Conservation (phyloP, 2,888 invertebrate species). For the Plebejus argus region DNA sequence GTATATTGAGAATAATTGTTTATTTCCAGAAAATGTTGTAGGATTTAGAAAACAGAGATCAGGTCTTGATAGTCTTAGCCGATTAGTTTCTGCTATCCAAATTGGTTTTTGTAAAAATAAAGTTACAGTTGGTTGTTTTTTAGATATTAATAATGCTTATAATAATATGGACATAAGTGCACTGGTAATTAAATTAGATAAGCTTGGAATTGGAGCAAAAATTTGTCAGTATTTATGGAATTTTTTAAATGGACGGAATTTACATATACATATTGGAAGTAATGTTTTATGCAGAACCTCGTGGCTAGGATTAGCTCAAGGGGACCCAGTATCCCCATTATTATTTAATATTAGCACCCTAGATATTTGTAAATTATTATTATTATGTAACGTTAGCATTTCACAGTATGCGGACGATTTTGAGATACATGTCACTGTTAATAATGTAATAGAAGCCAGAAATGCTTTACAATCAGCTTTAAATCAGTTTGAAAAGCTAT, state of each 20-base stretch:
- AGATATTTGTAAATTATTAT: conserved; percentile 29
- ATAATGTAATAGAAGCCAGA: neutral
- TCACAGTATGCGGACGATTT: conserved; percentile 39
- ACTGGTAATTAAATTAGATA: conserved; percentile 30
- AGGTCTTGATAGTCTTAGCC: neutral
- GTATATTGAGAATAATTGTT: too few relatives aligned
- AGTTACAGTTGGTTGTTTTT: conserved; percentile 34
- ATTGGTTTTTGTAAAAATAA: conserved; percentile 35
- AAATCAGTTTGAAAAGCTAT: conserved; percentile 4
- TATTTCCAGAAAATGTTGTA: too few relatives aligned
- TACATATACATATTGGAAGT: conserved; percentile 10
- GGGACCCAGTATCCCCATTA: conserved; percentile 32
- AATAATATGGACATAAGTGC: conserved; percentile 27
- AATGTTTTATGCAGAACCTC: neutral
- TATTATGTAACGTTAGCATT: conserved; percentile 24
- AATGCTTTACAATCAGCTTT: conserved; percentile 33
- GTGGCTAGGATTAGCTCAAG: conserved; percentile 34
- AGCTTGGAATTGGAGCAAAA: conserved; percentile 22
- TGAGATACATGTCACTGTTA: conserved; percentile 31
- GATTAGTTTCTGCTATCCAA: conserved; percentile 32
- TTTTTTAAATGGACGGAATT: conserved; percentile 31
- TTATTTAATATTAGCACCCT: conserved; percentile 33
- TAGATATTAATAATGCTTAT: conserved; percentile 36
- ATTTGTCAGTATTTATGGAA: conserved; percentile 34
- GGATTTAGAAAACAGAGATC: too few relatives aligned